phyloP scores from a whole-genome alignment of 64 coral and sea anemone genomes.

The Cladopsammia gracilis region DNA sequence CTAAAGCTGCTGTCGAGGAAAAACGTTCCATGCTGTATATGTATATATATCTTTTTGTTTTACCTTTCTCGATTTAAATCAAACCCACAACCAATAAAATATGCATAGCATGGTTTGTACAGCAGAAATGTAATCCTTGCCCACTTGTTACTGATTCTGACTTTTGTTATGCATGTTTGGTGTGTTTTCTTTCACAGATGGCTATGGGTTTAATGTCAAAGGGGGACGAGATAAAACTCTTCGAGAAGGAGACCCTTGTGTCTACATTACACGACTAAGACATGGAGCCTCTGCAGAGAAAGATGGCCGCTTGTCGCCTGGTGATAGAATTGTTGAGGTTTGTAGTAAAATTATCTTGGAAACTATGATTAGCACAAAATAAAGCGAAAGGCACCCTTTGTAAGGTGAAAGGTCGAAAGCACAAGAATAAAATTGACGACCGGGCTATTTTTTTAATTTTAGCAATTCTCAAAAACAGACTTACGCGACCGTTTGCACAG shows the following conservation, averaged over 20 bases:
- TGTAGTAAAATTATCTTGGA: background rate
- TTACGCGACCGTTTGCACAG: too few species aligned
- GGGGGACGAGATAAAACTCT: constrained; percentile 88
- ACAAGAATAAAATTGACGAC: too few species aligned
- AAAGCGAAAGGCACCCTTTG: background rate
- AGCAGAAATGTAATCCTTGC: background rate
- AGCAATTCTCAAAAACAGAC: too few species aligned
- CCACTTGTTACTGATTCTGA: background rate
- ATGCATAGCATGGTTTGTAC: background rate
- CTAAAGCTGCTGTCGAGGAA: too few species aligned
- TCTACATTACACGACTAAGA: constrained; percentile 90
- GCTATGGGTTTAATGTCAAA: constrained; percentile 94
- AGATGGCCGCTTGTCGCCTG: constrained; percentile 89
- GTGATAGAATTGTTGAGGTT: constrained; percentile 97
- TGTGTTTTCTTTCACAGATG: constrained; percentile 36
- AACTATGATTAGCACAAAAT: too few species aligned
- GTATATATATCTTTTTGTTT: too few species aligned
- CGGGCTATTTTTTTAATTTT: too few species aligned
- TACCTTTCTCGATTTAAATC: background rate
- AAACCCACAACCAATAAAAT: background rate
- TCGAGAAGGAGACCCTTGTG: constrained; percentile 72
- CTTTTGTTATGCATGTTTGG: background rate
- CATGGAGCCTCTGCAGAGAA: constrained; percentile 82
- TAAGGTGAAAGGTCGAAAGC: too few species aligned
- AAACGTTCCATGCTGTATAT: too few species aligned